These are phyloP conservation scores for Cyrtorhinus lividipennis DNA, from an alignment of 1,140 invertebrate genomes.

Conservation along the genomic window DNA sequence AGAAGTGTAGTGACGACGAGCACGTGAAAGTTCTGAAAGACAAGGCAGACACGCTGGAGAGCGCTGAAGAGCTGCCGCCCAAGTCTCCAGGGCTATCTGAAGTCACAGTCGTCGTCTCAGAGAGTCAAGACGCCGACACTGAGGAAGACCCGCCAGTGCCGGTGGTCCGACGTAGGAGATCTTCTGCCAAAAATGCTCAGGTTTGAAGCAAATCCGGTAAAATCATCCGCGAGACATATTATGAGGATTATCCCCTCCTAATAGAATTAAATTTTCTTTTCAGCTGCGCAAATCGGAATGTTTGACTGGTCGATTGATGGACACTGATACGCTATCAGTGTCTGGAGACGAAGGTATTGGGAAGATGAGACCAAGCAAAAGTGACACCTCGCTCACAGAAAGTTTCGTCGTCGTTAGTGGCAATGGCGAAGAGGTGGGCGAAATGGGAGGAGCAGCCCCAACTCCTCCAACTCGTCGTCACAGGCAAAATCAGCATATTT, in stretches of 20 bases:
- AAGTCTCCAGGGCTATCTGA: neutral
- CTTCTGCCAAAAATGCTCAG: conserved; percentile 41
- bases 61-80: neutral
- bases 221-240: neutral
- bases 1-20: conserved; percentile 45
- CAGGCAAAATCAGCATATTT: conserved; percentile 16
- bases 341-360: conserved; percentile 28
- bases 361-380: conserved; percentile 63
- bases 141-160: conserved; percentile 27
- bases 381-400: conserved; percentile 78
- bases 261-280: neutral
- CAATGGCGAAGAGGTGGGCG: conserved; percentile 37
- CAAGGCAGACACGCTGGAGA: neutral
- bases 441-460: conserved; percentile 15
- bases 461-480: conserved; percentile 12
- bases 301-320: conserved; percentile 28
- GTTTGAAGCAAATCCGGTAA: conserved; percentile 7
- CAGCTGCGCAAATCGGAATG: conserved; percentile 27
- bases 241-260: neutral
- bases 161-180: conserved; percentile 40
- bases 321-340: conserved; percentile 28
- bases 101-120: conserved; percentile 6
- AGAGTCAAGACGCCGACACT: conserved; percentile 46
- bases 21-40: conserved; percentile 24
- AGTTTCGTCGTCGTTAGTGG: conserved; percentile 72